These are phyloP conservation scores for Acanthochromis polyacanthus DNA, from an alignment of 2,113 vertebrate genomes.

Conservation along the genomic window DNA sequence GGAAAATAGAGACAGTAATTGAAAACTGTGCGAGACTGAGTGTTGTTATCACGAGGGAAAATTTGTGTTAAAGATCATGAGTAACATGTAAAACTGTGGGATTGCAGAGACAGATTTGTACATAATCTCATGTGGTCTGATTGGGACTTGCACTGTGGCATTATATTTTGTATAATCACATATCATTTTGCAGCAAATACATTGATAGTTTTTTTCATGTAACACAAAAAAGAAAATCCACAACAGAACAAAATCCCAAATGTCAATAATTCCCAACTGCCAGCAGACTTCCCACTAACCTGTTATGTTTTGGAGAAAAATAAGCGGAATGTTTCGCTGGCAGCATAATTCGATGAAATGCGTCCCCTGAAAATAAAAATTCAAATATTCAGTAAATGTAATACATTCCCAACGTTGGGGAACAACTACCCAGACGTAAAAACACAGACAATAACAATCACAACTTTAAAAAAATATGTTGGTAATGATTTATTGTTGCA, in stretches of 20 bases:
- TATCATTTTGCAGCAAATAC: not conserved
- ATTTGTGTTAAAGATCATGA: not conserved
- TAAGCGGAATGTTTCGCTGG: constrained; percentile 94
- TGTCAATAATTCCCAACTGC: not conserved
- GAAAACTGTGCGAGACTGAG: not conserved
- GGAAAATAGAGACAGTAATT: not conserved
- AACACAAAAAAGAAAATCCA: not conserved
- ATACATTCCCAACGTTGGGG: not conserved
- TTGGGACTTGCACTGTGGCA: constrained; percentile 7
- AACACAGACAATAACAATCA: not conserved
- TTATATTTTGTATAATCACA: not conserved
- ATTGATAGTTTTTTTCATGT: not conserved
- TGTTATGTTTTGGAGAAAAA: constrained; percentile 98
- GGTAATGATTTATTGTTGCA: constrained; percentile 3
- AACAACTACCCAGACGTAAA: constrained; percentile 12
- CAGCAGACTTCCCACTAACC: constrained; percentile 81
- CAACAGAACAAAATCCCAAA: not conserved
- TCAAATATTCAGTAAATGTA: constrained; percentile 16
- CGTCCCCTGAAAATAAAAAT: constrained; percentile 87
- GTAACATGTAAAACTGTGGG: not conserved
- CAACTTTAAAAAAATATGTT: not conserved
- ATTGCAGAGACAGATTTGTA: constrained; percentile 4
- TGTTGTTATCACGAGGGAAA: not conserved
- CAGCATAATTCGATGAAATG: constrained; percentile 98
- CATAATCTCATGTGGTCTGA: not conserved